Evolutionary conservation across 2,797 vertebrate genomes (phyloP).

Genomic region (Erethizon dorsatum): DNA sequence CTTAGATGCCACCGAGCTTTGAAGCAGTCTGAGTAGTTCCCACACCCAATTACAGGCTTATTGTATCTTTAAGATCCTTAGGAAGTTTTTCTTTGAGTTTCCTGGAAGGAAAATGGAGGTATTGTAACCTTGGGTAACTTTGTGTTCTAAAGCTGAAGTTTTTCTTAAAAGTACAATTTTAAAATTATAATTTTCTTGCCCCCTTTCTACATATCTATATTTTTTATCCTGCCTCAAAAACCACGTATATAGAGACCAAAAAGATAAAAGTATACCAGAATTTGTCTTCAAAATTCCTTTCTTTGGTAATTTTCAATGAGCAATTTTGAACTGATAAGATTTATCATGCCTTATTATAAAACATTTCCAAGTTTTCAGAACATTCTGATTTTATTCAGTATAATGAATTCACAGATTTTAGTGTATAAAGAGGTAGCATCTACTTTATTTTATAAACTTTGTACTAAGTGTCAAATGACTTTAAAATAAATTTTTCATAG

Average conservation of each 20-base stretch:
- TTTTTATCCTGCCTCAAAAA: neutral
- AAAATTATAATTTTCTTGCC: neutral
- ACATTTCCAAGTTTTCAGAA: slow-evolving; percentile 27
- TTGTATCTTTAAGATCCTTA: neutral
- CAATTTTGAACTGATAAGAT: neutral
- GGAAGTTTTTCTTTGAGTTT: neutral
- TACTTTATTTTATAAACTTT: neutral
- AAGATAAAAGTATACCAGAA: neutral
- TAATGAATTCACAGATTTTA: slow-evolving; percentile 9
- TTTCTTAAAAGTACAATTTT: neutral
- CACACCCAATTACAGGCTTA: neutral
- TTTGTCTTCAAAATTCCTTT: slow-evolving; percentile 29
- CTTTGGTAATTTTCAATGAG: neutral
- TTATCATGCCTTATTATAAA: neutral
- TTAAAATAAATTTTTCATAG: neutral
- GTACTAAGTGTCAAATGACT: neutral
- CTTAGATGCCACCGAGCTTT: neutral
- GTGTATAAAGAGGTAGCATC: neutral
- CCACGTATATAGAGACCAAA: neutral
- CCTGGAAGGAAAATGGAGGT: neutral
- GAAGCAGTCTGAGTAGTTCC: neutral
- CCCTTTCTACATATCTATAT: neutral
- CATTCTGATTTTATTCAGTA: neutral
- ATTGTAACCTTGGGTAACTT: neutral
- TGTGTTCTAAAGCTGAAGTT: neutral